Conservation (phyloP, 1,140 invertebrate genomes). For the Delia radicum region DNA sequence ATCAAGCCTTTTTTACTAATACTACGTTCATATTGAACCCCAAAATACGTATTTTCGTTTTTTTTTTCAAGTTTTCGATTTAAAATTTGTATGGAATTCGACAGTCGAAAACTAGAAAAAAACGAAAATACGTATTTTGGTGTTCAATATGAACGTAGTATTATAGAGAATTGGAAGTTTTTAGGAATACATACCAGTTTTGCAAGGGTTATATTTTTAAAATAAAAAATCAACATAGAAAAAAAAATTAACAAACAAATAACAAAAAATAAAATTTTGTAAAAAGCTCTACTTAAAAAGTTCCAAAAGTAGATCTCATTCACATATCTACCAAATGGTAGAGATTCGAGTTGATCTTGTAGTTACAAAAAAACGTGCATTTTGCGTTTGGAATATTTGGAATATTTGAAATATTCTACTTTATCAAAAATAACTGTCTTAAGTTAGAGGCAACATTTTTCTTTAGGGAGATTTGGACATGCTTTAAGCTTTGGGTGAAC, state of each 20-base stretch:
- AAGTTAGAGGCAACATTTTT: no score
- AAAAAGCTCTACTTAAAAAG: neutral
- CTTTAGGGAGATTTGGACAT: no score
- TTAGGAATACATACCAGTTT: slow-evolving; percentile 14
- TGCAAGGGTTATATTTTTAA: slow-evolving; percentile 6
- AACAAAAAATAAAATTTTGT: neutral
- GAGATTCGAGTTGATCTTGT: neutral
- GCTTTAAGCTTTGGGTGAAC: no score
- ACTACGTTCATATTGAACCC: no score
- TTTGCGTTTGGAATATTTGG: no score
- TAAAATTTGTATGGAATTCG: neutral
- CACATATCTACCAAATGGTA: neutral
- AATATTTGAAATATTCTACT: no score
- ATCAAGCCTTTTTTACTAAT: no score
- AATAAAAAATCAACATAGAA: neutral
- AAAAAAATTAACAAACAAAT: neutral
- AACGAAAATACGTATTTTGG: no score
- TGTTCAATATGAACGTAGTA: no score
- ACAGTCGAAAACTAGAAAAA: neutral
- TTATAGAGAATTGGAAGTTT: neutral
- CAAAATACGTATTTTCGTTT: no score
- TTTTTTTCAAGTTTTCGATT: neutral
- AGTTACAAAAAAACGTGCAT: neutral
- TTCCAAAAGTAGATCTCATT: neutral
- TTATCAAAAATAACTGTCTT: no score